These are phyloP conservation scores for Chondrilla cf. caribensis DNA, from an alignment of 37 sponge, comb jelly and placozoan genomes.

Conservation along the genomic window DNA sequence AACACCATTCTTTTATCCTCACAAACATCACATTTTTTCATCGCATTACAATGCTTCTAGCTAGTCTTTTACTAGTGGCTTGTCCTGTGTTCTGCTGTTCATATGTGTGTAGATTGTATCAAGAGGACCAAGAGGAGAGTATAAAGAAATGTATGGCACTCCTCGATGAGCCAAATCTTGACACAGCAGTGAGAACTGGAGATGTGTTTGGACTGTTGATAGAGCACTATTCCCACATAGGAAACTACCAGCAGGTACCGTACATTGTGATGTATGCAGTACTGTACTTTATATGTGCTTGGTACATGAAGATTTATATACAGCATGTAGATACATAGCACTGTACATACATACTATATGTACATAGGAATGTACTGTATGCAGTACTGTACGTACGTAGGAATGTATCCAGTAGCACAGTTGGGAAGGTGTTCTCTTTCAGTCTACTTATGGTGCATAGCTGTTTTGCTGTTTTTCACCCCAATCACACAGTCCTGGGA, in stretches of 20 bases:
- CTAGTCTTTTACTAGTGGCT: too few species aligned
- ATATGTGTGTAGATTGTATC: constrained; percentile 65
- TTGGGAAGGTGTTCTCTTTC: too few species aligned
- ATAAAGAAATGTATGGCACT: constrained; percentile 68
- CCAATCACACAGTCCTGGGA: too few species aligned
- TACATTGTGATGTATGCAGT: not conserved
- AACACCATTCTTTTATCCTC: too few species aligned
- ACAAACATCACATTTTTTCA: too few species aligned
- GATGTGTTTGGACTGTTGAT: constrained; percentile 91
- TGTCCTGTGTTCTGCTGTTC: too few species aligned
- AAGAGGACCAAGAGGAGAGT: constrained; percentile 71
- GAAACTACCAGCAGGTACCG: constrained; percentile 76
- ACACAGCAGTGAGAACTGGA: constrained; percentile 83
- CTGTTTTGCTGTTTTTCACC: too few species aligned
- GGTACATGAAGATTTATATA: not conserved
- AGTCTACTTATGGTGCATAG: too few species aligned
- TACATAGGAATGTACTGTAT: too few species aligned
- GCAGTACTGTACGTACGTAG: too few species aligned
- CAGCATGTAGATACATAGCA: not conserved
- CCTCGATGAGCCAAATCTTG: constrained; percentile 85
- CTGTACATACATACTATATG: constrained; percentile 6
- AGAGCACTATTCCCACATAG: constrained; percentile 65
- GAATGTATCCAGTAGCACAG: too few species aligned
- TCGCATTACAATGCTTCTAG: too few species aligned
- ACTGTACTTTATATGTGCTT: not conserved